Base-by-base conservation (phyloP, 30 jellyfish, hydroid and myxozoan genomes). In the Nemopilema nomurai region DNA sequence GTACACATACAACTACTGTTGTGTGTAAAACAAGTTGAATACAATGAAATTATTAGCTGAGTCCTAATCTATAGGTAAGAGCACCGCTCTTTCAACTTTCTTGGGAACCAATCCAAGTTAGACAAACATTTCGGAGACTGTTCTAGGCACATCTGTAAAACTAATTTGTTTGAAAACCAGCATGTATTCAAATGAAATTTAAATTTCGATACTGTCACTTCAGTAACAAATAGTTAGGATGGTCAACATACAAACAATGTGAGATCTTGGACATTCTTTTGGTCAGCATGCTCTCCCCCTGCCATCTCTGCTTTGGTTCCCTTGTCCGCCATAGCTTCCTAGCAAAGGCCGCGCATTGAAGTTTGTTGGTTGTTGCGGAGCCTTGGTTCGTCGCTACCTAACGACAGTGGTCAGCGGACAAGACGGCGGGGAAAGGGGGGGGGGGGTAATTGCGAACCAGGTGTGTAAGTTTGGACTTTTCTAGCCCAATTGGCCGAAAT, bases 201-300 rank as follows among this genome's bases (percentile, higher is more conserved):
- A n/a, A 3, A 41, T 41, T 41, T 41, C 57, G 57, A 19, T 63
- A 18, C 29, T 63, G 26, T 63, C 20, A 63, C 7, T 18, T 4
- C 29, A 63, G 7, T 6, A 24, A 63, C 29, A n/a, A 1, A 24
- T 1, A n/a, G 8, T 63, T 1, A 63, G 8, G 26, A 63, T 19
- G 4, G 18, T 63, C 41, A 29, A 73, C 83, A 30, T 31, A 73
- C 83, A 73, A 73, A 73, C 18, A 73, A 17, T 18, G 83, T 73
- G 41, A 73, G 83, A 24, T 73, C 83, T 73, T 73, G 83, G 13
- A 73, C 83, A 41, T 24, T 73, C 51, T 73, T 73, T 29, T 69
- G 28, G 32, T 73, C 83, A 30, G 69, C 49, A 29, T 41, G 57
- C 57, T 41, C 57, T 6, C 57, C 64, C 0, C 33, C 83, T 30